phyloP scores from a whole-genome alignment of 2,888 invertebrate genomes.

The Philaethria dido region DNA sequence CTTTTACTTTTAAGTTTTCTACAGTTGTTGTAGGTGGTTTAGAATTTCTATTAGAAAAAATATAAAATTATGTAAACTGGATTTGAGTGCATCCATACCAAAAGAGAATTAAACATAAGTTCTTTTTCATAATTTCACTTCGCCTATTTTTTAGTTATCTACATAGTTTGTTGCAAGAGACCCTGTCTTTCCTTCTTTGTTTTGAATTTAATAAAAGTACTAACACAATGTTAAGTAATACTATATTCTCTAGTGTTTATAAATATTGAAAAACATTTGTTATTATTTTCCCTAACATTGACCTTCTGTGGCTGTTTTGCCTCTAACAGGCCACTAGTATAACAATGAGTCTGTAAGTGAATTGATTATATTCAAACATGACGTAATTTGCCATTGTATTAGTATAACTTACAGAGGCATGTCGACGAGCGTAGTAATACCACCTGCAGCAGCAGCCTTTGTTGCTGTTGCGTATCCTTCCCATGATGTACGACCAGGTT shows the following conservation, averaged over 20 bases:
- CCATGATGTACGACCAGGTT: constrained; percentile 89
- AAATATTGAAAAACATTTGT: neutral
- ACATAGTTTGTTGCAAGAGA: too few relatives aligned
- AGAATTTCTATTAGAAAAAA: constrained; percentile 81
- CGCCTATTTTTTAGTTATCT: too few relatives aligned
- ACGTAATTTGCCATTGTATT: neutral
- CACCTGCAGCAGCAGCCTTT: constrained; percentile 88
- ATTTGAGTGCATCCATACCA: too few relatives aligned
- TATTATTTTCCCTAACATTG: neutral
- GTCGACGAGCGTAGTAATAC: constrained; percentile 88
- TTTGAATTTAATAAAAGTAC: too few relatives aligned
- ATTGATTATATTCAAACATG: neutral
- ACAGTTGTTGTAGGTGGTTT: constrained; percentile 88
- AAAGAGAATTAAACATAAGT: too few relatives aligned
- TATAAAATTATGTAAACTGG: neutral
- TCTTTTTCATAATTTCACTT: too few relatives aligned
- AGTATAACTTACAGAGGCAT: constrained; percentile 86
- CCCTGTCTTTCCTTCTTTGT: too few relatives aligned
- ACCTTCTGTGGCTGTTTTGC: constrained; percentile 4
- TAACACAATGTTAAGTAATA: neutral
- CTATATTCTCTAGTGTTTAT: neutral
- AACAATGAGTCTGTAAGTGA: neutral
- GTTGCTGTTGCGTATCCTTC: constrained; percentile 89
- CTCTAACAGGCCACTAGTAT: neutral
- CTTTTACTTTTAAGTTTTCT: constrained; percentile 84